Base-by-base conservation (phyloP, 2,888 invertebrate genomes). In the Smittia sp. region DNA sequence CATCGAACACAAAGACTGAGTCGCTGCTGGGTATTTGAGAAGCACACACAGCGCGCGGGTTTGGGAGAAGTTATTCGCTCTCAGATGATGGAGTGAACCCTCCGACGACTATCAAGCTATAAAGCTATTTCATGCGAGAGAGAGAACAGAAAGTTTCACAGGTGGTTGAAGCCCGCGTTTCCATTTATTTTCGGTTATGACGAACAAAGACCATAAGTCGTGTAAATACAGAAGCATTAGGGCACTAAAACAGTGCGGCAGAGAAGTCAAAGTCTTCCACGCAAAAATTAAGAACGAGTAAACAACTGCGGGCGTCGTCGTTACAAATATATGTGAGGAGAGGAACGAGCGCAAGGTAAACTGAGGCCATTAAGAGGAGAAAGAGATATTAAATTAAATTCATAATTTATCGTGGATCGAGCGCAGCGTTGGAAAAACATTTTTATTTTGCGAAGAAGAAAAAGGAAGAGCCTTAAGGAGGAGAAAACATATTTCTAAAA, bases 351-450 rank as follows among this genome's bases (percentile, higher is more conserved):
- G n/a, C n/a, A n/a, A n/a, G n/a, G n/a, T n/a, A n/a, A n/a, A n/a
- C n/a, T 46, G 15, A 46, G 46, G 41, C 68, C n/a, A 46, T 70
- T 70, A 32, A 24, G 1, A 15, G 24, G n/a, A 52, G 39, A 41
- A 54, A 32, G 13, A 39, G 54, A 70, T 70, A 54, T 70, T 70
- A 70, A 70, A 70, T 70, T 70, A 70, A 70, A 54, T 70, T 70
- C 27, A 70, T 70, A 70, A 70, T 70, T 70, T 70, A 70, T 70
- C 15, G 32, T 58, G 46, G n/a, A 46, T n/a, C n/a, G n/a, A n/a
- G n/a, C n/a, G 15, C 11, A 46, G 46, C 11, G 15, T 24, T 27
- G 11, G 6, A 62, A 62, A 65, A 58, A 58, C 7, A 27, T 65
- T 22, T 65, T 65, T 7, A 25, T 18, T 65, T 27, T 32, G 58